These are phyloP conservation scores for Celastrina argiolus DNA, from an alignment of 2,888 invertebrate genomes.

Conservation along the genomic window DNA sequence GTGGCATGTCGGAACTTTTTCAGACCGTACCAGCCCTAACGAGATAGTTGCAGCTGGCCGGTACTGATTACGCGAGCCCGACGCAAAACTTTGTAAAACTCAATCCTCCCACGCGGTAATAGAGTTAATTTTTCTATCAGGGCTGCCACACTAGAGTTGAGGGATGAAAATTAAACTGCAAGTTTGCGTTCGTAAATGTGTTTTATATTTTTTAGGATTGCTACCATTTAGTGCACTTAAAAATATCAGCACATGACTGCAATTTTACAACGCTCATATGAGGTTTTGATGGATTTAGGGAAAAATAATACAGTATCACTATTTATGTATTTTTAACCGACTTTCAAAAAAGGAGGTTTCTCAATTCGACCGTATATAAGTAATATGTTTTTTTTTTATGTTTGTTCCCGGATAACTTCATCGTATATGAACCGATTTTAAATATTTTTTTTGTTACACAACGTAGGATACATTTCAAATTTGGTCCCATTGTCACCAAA, in stretches of 20 bases:
- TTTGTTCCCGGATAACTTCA: too few species aligned
- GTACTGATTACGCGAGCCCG: conserved; percentile 15
- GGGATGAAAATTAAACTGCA: conserved; percentile 12
- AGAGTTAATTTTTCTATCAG: conserved; percentile 4
- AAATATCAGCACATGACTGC: conserved; percentile 1
- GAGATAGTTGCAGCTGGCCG: conserved; percentile 19
- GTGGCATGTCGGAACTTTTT: background rate
- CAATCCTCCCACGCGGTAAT: background rate
- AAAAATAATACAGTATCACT: too few species aligned
- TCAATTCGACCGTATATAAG: too few species aligned
- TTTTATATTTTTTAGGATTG: conserved; percentile 1
- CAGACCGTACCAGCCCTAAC: conserved; percentile 3
- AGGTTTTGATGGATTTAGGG: background rate
- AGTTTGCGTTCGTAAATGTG: conserved; percentile 5
- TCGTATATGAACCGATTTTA: too few species aligned
- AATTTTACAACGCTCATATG: background rate
- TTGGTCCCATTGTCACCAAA: too few species aligned
- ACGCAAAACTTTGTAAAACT: conserved; percentile 1
- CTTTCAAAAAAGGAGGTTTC: too few species aligned
- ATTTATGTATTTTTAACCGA: too few species aligned
- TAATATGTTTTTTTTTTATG: too few species aligned
- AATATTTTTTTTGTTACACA: too few species aligned
- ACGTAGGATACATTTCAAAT: too few species aligned
- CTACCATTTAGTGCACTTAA: background rate
- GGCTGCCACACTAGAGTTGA: background rate